Conservation (phyloP, 2,113 vertebrate species). For the Channa argus region DNA sequence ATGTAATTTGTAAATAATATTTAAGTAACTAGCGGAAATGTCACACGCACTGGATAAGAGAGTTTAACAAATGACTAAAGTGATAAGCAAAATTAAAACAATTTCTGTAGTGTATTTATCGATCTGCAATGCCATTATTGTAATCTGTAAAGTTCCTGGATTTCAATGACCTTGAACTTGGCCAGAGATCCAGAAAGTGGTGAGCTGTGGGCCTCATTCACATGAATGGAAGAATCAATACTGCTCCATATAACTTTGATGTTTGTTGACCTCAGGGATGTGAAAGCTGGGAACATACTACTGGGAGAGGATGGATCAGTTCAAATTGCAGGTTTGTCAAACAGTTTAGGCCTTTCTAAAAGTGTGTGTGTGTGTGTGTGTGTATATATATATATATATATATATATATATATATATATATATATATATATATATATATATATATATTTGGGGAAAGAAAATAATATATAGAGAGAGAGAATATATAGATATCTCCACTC, state of each 20-base stretch:
- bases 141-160: slow-evolving; percentile 31
- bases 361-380: too few relatives aligned
- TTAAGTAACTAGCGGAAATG: too few relatives aligned
- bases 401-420: too few relatives aligned
- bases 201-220: slow-evolving; percentile 35
- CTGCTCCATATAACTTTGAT: slow-evolving; percentile 54
- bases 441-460: too few relatives aligned
- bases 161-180: slow-evolving; percentile 68
- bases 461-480: too few relatives aligned
- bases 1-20: neutral
- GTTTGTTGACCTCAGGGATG: slow-evolving; percentile 87
- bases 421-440: too few relatives aligned
- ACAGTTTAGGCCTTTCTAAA: too few relatives aligned
- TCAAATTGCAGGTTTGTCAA: slow-evolving; percentile 93
- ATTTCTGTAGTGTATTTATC: neutral
- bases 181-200: slow-evolving; percentile 57
- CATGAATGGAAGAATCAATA: slow-evolving; percentile 72
- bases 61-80: neutral
- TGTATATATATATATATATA: too few relatives aligned
- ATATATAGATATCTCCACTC: too few relatives aligned
- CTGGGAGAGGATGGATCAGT: slow-evolving; percentile 98
- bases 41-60: neutral
- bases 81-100: neutral
- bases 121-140: slow-evolving; percentile 3
- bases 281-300: slow-evolving; percentile 99